Conservation (phyloP, 2,797 vertebrate genomes). For the Hozukius guyotensis region DNA sequence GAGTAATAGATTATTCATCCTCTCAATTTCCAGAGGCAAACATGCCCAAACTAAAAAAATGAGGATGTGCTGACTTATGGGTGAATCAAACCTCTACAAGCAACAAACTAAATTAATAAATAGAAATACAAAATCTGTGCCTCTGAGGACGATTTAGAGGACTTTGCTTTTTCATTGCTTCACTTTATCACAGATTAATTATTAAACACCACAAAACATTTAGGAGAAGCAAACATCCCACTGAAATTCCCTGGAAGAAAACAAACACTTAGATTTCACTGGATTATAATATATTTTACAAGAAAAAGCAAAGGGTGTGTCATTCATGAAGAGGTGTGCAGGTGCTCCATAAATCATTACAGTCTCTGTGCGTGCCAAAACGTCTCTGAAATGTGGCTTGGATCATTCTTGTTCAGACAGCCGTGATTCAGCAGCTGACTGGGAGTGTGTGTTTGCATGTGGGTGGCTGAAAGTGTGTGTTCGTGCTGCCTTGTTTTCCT, state of each 20-base stretch:
- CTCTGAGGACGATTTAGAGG: background rate
- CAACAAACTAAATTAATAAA: background rate
- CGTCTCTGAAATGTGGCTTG: background rate
- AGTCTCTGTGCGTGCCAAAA: background rate
- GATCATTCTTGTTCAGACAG: slow-evolving; percentile 50
- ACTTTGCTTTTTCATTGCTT: background rate
- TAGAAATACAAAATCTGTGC: background rate
- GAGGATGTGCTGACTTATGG: background rate
- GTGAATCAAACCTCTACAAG: background rate
- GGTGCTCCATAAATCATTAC: slow-evolving; percentile 51
- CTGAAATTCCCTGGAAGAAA: background rate
- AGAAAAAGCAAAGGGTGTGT: background rate
- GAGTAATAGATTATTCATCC: background rate
- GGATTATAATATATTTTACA: background rate
- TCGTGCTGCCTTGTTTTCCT: background rate
- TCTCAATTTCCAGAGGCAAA: background rate
- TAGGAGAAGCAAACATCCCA: background rate
- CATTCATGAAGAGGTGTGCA: slow-evolving; percentile 1
- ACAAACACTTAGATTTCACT: background rate
- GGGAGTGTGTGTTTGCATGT: background rate
- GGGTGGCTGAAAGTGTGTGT: slow-evolving; percentile 7
- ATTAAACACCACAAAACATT: slow-evolving; percentile 24
- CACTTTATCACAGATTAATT: background rate
- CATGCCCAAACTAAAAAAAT: background rate
- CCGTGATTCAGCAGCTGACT: slow-evolving; percentile 55